phyloP scores from a whole-genome alignment of 2,797 vertebrate species.

The Micrastur ruficollis region DNA sequence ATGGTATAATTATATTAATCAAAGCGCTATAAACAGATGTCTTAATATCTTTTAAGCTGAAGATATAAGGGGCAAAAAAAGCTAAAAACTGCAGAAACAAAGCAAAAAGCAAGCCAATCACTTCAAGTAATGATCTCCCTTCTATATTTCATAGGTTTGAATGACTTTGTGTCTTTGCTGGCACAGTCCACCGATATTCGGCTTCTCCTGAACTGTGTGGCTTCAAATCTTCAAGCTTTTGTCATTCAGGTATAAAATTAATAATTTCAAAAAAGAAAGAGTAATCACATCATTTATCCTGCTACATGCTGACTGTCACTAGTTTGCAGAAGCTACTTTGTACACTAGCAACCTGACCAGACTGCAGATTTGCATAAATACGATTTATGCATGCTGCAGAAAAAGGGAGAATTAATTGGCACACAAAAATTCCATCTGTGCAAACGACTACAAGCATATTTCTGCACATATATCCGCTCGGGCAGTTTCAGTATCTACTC shows the following conservation, averaged over 20 bases:
- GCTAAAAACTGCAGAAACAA: neutral
- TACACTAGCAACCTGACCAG: constrained; percentile 4
- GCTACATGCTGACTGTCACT: neutral
- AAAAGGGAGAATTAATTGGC: constrained; percentile 23
- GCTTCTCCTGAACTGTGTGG: constrained; percentile 65
- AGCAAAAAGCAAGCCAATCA: neutral
- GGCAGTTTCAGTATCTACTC: neutral
- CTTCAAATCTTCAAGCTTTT: constrained; percentile 66
- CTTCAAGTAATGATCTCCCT: neutral
- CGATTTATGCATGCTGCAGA: neutral
- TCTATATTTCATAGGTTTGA: constrained; percentile 58
- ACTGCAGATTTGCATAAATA: constrained; percentile 42
- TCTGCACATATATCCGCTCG: neutral
- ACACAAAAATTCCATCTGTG: constrained; percentile 35
- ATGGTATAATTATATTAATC: neutral
- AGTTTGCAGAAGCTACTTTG: neutral
- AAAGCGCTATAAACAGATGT: neutral
- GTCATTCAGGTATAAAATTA: constrained; percentile 70
- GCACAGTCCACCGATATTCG: constrained; percentile 56
- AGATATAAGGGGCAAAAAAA: neutral
- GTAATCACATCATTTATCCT: neutral
- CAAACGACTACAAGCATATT: neutral
- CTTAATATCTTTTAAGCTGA: neutral
- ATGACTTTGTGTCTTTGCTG: constrained; percentile 65
- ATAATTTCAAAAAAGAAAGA: neutral